Evolutionary conservation across 2,888 invertebrate genomes (phyloP), one percentile per base, ranked within the genome.

Genomic region (Acanthosepion pharaonis): DNA sequence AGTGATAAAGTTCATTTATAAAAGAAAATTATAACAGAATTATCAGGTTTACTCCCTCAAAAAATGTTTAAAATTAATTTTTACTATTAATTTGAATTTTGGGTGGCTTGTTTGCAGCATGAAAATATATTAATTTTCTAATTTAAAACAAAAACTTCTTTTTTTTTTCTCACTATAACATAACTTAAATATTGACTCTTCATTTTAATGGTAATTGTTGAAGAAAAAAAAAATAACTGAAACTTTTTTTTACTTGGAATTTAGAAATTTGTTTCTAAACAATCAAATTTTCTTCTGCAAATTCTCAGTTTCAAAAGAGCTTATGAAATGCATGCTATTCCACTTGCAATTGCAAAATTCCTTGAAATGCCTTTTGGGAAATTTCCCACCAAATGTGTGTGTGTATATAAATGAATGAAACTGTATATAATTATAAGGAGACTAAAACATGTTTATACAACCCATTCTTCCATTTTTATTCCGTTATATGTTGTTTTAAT

Each of bases 391-490:
- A 78, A 78, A 78, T 78, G n/a, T 78, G 1, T 78, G n/a, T 78
- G 1, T 78, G n/a, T 78, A 78, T 78, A 78, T 78, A 78, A 78
- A 78, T 78, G 78, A 78, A 78, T n/a, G 33, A 78, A 78, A 9
- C 78, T 78, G 78, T 78, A 78, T 18, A 78, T 78, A 78, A 78
- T 33, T n/a, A n/a, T 78, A 11, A n/a, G 59, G 23, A 78, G 18
- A 78, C 78, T 78, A 78, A 78, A 78, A 78, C 11, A 78, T 78
- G n/a, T 78, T 78, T 78, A 78, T 78, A 78, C 78, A 78, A 78
- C 20, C 78, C 6, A n/a, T n/a, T n/a, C n/a, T n/a, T 78, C 15
- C 15, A 78, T n/a, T 78, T n/a, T 78, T 78, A 78, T 78, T 78
- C 78, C 5, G 15, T 78, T 78, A 23, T 78, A 9, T 25, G 11